These are phyloP conservation scores for Gymnothorax reevesii DNA, from an alignment of 2,797 vertebrate species.

Conservation along the genomic window DNA sequence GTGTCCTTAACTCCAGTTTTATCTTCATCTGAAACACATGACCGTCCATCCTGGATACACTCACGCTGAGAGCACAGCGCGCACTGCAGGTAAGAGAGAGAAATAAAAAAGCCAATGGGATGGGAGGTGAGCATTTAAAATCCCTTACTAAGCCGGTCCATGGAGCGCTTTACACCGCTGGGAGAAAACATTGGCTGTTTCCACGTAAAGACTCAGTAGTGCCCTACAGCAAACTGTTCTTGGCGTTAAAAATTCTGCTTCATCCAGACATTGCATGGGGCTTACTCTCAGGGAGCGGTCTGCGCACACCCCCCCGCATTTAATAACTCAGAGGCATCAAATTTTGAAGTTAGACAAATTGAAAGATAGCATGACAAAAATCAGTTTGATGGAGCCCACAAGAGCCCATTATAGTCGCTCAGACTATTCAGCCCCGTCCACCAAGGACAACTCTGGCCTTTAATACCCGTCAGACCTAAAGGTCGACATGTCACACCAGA, in stretches of 20 bases:
- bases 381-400: not conserved
- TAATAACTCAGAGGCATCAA: not conserved
- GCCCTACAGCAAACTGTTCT: not conserved
- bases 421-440: not conserved
- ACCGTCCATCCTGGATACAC: not conserved
- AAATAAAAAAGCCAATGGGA: not conserved
- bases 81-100: not conserved
- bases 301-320: not conserved
- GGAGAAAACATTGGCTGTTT: not conserved
- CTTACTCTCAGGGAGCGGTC: not conserved
- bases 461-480: constrained; percentile 20
- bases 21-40: not conserved
- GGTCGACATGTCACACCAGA: not conserved
- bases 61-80: not conserved
- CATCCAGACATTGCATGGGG: not conserved
- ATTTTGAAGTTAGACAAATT: not conserved
- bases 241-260: not conserved
- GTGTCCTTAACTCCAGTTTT: not conserved
- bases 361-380: not conserved
- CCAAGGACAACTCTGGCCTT: constrained; percentile 1
- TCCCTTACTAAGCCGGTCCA: not conserved
- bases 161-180: not conserved
- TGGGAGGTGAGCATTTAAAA: not conserved
- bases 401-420: constrained; percentile 6
- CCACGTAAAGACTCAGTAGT: not conserved